phyloP scores from a whole-genome alignment of 2,888 invertebrate genomes.

The Patella depressa region DNA sequence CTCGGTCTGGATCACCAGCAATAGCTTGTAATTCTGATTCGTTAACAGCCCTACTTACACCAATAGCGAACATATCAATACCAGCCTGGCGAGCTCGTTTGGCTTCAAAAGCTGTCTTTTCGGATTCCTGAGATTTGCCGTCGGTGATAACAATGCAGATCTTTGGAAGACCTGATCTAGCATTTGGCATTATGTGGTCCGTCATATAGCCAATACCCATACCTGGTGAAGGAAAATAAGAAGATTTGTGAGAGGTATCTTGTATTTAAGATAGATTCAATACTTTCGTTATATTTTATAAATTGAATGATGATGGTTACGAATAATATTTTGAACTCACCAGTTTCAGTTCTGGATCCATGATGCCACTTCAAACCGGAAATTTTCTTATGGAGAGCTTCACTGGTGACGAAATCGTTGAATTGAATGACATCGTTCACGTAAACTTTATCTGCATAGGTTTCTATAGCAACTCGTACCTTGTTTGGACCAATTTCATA shows the following conservation, averaged over 20 bases:
- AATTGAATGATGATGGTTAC: too few relatives aligned
- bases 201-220: background rate
- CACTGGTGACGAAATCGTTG: background rate
- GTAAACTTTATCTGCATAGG: background rate
- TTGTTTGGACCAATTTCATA: constrained; percentile 33
- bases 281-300: too few relatives aligned
- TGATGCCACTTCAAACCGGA: background rate
- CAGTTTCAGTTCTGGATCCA: constrained; percentile 4
- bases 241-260: too few relatives aligned
- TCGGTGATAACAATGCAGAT: background rate
- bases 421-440: background rate
- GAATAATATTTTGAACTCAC: background rate
- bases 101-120: constrained; percentile 30
- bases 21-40: constrained; percentile 33
- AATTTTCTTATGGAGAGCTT: background rate
- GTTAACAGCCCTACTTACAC: constrained; percentile 28
- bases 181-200: background rate
- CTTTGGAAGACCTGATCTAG: background rate
- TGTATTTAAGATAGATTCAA: too few relatives aligned
- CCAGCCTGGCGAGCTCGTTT: constrained; percentile 18
- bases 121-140: background rate
- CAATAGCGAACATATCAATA: constrained; percentile 36
- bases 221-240: background rate
- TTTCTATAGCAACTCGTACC: constrained; percentile 18
- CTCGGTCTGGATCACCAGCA: constrained; percentile 27